Evolutionary conservation across 1,140 invertebrate genomes (phyloP).

Genomic region (Sarcophaga peregrina): DNA sequence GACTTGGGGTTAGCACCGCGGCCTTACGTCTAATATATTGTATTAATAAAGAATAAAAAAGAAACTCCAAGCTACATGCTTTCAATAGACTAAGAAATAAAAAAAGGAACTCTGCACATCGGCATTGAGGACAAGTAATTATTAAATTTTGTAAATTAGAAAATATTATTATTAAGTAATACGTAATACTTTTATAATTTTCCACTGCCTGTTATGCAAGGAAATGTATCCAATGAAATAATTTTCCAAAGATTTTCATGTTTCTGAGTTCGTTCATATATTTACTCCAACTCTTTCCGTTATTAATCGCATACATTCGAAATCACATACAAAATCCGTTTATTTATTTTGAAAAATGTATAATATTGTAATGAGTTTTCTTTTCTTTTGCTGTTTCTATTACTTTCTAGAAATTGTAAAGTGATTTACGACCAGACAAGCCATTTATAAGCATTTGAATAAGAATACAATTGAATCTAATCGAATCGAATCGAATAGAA

Average conservation of each 20-base stretch:
- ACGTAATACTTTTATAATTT: constrained; percentile 9
- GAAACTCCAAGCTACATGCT: too few species aligned
- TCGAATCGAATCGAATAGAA: not conserved
- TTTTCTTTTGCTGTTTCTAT: not conserved
- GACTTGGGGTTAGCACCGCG: too few species aligned
- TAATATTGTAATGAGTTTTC: not conserved
- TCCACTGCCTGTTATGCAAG: not conserved
- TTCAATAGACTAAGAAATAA: too few species aligned
- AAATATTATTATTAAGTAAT: constrained; percentile 15
- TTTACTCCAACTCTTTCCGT: not conserved
- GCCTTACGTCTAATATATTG: too few species aligned
- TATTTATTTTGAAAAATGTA: not conserved
- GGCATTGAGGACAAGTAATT: too few species aligned
- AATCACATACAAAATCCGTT: not conserved
- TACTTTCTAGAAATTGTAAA: constrained; percentile 60
- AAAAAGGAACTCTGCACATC: too few species aligned
- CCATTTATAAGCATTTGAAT: constrained; percentile 60
- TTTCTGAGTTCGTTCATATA: not conserved
- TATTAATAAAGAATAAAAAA: too few species aligned
- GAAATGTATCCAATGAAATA: constrained; percentile 8
- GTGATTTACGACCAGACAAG: constrained; percentile 67
- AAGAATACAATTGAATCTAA: constrained; percentile 62
- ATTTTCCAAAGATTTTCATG: not conserved
- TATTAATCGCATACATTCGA: not conserved
- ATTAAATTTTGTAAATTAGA: not conserved